Evolutionary conservation across 2,797 vertebrate species (phyloP).

Genomic region (Gallirallus australis): DNA sequence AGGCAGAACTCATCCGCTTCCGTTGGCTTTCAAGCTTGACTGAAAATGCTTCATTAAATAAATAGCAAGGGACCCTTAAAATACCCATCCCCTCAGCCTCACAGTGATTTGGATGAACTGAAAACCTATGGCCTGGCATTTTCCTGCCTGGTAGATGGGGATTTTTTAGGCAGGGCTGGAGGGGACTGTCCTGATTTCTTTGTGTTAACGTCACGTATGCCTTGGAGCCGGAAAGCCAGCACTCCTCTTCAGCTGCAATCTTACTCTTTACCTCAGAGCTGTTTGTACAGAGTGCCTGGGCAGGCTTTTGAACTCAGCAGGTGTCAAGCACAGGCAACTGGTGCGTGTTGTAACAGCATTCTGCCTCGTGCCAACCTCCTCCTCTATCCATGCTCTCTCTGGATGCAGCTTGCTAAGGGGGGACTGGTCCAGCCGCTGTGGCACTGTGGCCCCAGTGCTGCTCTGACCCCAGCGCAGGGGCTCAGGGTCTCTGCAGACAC

Average conservation of each 20-base stretch:
- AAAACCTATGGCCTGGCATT: background rate
- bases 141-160: background rate
- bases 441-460: background rate
- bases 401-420: background rate
- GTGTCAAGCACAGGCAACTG: background rate
- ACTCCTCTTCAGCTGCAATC: background rate
- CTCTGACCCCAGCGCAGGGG: background rate
- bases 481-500: background rate
- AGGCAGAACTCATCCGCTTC: background rate
- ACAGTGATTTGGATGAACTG: background rate
- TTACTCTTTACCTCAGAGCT: background rate
- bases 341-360: background rate
- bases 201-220: fast-evolving
- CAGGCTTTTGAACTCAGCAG: background rate
- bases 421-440: background rate
- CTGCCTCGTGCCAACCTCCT: background rate
- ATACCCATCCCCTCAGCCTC: background rate
- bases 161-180: background rate
- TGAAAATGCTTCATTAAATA: background rate
- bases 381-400: background rate
- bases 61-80: background rate
- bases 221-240: background rate
- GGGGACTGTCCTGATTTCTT: background rate
- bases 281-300: background rate
- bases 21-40: background rate